Evolutionary conservation across 1,140 invertebrate species (phyloP).

Genomic region (Monochamus saltuarius): DNA sequence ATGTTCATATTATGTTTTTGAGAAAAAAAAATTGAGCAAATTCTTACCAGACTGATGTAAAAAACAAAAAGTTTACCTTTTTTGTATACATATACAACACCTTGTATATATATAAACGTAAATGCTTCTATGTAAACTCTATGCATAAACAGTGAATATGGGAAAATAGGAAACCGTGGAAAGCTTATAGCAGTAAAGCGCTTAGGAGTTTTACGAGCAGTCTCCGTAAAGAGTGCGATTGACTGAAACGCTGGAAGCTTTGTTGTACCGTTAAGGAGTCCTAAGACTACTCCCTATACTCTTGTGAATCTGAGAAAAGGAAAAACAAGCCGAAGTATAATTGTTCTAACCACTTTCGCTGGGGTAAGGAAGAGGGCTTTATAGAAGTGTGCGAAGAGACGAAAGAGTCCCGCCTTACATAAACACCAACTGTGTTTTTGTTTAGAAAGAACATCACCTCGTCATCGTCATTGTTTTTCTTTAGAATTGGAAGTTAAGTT

Average conservation of each 20-base stretch:
- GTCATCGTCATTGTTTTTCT: slow-evolving; percentile 31
- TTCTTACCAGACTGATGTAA: too few relatives aligned
- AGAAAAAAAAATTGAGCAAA: too few relatives aligned
- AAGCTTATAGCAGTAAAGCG: slow-evolving; percentile 19
- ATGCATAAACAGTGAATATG: not conserved
- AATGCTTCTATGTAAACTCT: too few relatives aligned
- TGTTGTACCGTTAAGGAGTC: slow-evolving; percentile 21
- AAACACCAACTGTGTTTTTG: slow-evolving; percentile 33
- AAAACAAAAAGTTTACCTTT: too few relatives aligned
- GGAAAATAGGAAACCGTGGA: not conserved
- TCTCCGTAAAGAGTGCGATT: slow-evolving; percentile 24
- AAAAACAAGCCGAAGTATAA: slow-evolving; percentile 29
- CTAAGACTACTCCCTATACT: slow-evolving; percentile 18
- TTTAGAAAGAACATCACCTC: slow-evolving; percentile 27
- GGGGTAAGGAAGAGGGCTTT: slow-evolving; percentile 17
- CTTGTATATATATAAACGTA: too few relatives aligned
- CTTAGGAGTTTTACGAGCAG: slow-evolving; percentile 23
- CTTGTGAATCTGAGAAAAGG: slow-evolving; percentile 23
- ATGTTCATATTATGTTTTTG: too few relatives aligned
- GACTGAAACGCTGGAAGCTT: slow-evolving; percentile 22
- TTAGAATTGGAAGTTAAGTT: slow-evolving; percentile 23
- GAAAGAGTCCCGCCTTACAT: slow-evolving; percentile 26
- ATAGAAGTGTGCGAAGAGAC: slow-evolving; percentile 22
- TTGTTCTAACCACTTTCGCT: slow-evolving; percentile 30
- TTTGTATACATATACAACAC: too few relatives aligned